A percentile compares a stretch with the other conserved stretches of the same genome.
phyloP scores from a whole-genome alignment of 1,140 invertebrate species.

The Lepidurus packardi region DNA sequence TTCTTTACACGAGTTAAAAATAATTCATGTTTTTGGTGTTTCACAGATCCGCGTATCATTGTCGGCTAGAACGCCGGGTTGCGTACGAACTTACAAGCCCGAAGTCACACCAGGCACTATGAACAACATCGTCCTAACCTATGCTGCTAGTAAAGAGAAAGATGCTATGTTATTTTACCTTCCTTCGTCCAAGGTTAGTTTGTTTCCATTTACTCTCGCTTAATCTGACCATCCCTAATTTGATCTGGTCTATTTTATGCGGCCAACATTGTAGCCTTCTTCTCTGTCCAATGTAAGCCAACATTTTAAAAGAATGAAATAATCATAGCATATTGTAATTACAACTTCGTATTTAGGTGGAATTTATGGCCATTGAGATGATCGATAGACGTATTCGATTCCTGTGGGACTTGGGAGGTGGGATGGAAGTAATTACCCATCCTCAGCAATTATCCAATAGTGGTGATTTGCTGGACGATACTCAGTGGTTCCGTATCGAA shows the following conservation, averaged over 20 bases:
- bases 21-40: slow-evolving; percentile 33
- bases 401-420: slow-evolving; percentile 70
- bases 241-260: neutral
- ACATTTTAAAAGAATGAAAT: neutral
- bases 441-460: slow-evolving; percentile 50
- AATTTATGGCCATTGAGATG: slow-evolving; percentile 75
- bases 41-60: slow-evolving; percentile 73
- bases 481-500: slow-evolving; percentile 66
- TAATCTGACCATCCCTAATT: neutral
- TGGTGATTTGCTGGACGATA: slow-evolving; percentile 55
- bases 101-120: slow-evolving; percentile 61
- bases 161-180: slow-evolving; percentile 64
- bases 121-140: slow-evolving; percentile 61
- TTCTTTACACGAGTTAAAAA: slow-evolving; percentile 17
- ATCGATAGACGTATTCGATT: slow-evolving; percentile 65
- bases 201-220: slow-evolving; percentile 23
- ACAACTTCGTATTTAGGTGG: slow-evolving; percentile 44
- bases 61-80: slow-evolving; percentile 51
- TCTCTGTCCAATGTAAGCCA: neutral
- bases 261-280: neutral
- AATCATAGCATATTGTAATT: neutral
- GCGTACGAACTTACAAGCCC: slow-evolving; percentile 64
- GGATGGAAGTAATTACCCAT: slow-evolving; percentile 57
- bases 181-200: slow-evolving; percentile 47
- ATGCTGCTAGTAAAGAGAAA: slow-evolving; percentile 54